These are phyloP conservation scores for Melopsittacus undulatus DNA, from an alignment of 2,797 vertebrate genomes.

Conservation along the genomic window DNA sequence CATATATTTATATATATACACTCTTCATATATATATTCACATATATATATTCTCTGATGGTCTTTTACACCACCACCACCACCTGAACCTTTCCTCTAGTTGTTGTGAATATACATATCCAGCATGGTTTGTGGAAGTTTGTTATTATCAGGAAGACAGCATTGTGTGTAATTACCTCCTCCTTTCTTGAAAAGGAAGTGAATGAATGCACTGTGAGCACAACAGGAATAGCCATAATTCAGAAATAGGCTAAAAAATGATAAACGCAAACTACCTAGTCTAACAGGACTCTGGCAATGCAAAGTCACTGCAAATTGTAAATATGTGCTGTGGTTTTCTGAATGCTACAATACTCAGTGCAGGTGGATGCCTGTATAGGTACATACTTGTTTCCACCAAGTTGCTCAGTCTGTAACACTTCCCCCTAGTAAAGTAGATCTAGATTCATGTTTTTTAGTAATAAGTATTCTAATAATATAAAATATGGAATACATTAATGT, in stretches of 20 bases:
- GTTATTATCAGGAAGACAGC: not conserved
- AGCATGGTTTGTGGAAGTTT: not conserved
- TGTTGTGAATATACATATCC: fast-evolving
- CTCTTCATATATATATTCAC: not conserved
- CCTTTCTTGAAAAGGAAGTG: not conserved
- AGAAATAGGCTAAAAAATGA: not conserved
- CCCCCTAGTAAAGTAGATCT: not conserved
- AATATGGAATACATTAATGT: not conserved
- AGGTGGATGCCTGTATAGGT: not conserved
- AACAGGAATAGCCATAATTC: not conserved
- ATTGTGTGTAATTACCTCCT: not conserved
- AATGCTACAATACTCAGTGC: not conserved
- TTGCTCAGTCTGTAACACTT: not conserved
- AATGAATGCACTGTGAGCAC: not conserved
- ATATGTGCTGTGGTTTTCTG: not conserved
- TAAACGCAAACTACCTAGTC: not conserved
- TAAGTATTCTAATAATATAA: not conserved
- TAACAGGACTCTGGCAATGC: not conserved
- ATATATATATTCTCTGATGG: not conserved
- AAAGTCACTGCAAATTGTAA: not conserved
- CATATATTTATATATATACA: not conserved
- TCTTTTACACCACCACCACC: not conserved
- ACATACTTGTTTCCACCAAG: not conserved
- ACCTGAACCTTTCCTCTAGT: not conserved
- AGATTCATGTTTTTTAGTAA: not conserved